These are phyloP conservation scores for Sinosuthora webbiana DNA, from an alignment of 2,113 vertebrate genomes.

Conservation along the genomic window DNA sequence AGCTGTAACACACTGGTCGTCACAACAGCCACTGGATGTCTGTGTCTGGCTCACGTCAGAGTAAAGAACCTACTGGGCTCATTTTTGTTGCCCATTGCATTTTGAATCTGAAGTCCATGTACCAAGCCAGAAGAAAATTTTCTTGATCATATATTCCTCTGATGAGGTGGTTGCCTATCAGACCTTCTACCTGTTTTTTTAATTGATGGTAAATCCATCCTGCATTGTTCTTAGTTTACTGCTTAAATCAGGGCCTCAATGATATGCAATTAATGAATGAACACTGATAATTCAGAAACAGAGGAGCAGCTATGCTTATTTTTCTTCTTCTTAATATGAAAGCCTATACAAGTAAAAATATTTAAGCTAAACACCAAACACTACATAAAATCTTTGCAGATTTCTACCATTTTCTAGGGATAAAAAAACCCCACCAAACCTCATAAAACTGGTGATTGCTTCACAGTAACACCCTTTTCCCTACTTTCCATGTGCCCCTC, in stretches of 20 bases:
- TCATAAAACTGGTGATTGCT: not conserved
- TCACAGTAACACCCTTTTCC: not conserved
- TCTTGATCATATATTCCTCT: not conserved
- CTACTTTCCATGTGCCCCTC: not conserved
- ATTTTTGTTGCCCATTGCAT: not conserved
- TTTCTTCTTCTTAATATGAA: not conserved
- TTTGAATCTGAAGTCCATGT: not conserved
- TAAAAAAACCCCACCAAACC: not conserved
- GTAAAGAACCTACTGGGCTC: not conserved
- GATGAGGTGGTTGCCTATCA: not conserved
- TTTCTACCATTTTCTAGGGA: not conserved
- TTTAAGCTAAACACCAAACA: not conserved
- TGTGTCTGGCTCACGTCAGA: not conserved
- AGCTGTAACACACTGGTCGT: not conserved
- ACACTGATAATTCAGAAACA: not conserved
- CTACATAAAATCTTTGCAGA: not conserved
- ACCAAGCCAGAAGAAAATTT: not conserved
- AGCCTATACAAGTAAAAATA: not conserved
- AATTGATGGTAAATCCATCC: not conserved
- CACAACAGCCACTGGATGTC: fast-evolving
- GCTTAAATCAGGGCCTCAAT: not conserved
- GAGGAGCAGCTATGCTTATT: not conserved
- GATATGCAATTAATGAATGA: not conserved
- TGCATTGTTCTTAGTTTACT: not conserved
- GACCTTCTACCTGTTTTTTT: not conserved